phyloP scores from a whole-genome alignment of 2,113 vertebrate species.

The Gymnogyps californianus region DNA sequence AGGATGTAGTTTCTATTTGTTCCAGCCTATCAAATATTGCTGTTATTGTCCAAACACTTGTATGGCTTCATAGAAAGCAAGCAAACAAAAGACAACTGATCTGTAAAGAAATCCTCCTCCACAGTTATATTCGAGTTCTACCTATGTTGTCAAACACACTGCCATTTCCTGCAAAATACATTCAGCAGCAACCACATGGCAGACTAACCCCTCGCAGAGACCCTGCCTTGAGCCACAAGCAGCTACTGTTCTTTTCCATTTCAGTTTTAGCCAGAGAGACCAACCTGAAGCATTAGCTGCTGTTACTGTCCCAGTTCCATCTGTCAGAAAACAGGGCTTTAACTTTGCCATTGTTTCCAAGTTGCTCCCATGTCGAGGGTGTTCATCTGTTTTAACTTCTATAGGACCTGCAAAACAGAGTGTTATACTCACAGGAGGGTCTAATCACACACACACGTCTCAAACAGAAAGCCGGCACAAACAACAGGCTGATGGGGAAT shows the following conservation, averaged over 20 bases:
- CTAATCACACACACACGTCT: not conserved
- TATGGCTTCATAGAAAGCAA: not conserved
- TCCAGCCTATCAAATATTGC: not conserved
- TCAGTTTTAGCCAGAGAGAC: not conserved
- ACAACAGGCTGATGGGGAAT: not conserved
- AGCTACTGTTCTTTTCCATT: not conserved
- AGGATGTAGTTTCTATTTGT: not conserved
- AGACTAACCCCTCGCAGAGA: not conserved
- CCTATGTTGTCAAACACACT: not conserved
- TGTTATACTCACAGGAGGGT: not conserved
- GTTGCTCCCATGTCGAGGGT: conserved; percentile 88
- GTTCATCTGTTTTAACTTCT: conserved; percentile 88
- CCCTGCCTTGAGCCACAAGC: not conserved
- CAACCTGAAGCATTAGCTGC: conserved; percentile 93
- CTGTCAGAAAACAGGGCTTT: conserved; percentile 87
- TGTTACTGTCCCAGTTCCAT: conserved; percentile 88
- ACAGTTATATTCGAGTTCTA: not conserved
- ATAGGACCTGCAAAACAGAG: conserved; percentile 76
- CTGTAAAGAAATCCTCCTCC: not conserved
- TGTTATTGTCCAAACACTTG: not conserved
- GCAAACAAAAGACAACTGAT: not conserved
- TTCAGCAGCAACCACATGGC: not conserved
- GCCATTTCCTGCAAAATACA: not conserved
- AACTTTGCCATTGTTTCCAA: conserved; percentile 84
- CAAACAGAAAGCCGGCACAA: not conserved